Percentiles rank a stretch among this genome's conserved stretches.
Conservation (phyloP, 2,797 vertebrate species). For the Microcaecilia unicolor region DNA sequence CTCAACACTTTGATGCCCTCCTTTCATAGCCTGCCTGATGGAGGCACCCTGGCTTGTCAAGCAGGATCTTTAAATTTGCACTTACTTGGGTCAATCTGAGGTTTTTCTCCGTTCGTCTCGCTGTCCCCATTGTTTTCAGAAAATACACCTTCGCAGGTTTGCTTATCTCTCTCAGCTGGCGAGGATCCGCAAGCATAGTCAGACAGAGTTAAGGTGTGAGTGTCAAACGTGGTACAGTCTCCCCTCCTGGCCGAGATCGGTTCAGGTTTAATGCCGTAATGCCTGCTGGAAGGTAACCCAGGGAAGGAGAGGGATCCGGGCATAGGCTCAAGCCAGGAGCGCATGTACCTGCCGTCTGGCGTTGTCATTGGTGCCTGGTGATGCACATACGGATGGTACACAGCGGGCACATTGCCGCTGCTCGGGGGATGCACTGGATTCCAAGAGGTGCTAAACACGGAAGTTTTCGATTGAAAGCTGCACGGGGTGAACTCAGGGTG, state of each 20-base stretch:
- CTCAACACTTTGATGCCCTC: no score
- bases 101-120: conserved; percentile 64
- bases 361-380: conserved; percentile 75
- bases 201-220: conserved; percentile 82
- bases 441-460: conserved; percentile 86
- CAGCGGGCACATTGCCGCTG: conserved; percentile 61
- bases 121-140: conserved; percentile 67
- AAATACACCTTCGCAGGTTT: conserved; percentile 66
- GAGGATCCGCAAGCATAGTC: conserved; percentile 79
- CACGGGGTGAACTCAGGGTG: conserved; percentile 86
- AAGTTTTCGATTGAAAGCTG: conserved; percentile 84
- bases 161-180: conserved; percentile 75
- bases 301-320: conserved; percentile 84
- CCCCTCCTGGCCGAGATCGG: conserved; percentile 74
- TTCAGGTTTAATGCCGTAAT: conserved; percentile 91
- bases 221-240: conserved; percentile 86
- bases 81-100: conserved; percentile 82
- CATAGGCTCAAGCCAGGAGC: conserved; percentile 88
- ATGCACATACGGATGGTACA: conserved; percentile 81
- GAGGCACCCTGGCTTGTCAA: no score
- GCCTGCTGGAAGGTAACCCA: conserved; percentile 82
- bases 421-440: conserved; percentile 72
- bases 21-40: no score
- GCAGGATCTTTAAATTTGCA: no score
- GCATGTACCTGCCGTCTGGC: conserved; percentile 86